A percentile compares a stretch with the other conserved stretches of the same genome.
Evolutionary conservation across 1,140 invertebrate genomes (phyloP).

Genomic region (Spodoptera frugiperda): DNA sequence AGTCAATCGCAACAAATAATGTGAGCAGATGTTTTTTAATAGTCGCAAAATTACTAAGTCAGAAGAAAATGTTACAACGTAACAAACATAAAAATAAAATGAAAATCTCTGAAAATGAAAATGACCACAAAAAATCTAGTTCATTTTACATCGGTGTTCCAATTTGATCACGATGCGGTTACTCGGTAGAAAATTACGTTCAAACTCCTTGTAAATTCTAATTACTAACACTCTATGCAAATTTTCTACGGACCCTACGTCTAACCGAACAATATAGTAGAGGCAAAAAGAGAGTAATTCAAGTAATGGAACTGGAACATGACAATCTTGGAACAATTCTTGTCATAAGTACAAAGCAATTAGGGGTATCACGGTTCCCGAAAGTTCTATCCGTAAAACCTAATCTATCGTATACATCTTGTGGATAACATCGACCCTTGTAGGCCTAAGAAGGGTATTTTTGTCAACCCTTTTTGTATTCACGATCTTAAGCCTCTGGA

Average conservation of each 20-base stretch:
- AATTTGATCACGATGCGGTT: background rate
- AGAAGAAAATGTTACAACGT: too few species aligned
- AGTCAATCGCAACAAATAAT: too few species aligned
- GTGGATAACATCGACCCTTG: conserved; percentile 7
- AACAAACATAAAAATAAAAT: too few species aligned
- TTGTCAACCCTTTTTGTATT: conserved; percentile 18
- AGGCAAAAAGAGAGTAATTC: conserved; percentile 12
- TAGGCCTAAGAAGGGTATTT: background rate
- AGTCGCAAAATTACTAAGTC: too few species aligned
- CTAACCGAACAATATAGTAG: background rate
- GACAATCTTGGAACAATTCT: conserved; percentile 16
- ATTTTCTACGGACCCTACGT: background rate
- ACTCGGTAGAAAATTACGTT: conserved; percentile 6
- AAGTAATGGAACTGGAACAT: conserved; percentile 8
- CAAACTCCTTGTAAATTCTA: conserved; percentile 10
- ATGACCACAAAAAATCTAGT: too few species aligned
- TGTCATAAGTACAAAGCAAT: background rate
- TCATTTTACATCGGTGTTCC: too few species aligned
- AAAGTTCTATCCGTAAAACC: background rate
- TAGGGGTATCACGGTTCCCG: conserved; percentile 2
- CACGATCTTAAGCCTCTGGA: background rate
- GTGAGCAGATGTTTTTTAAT: too few species aligned
- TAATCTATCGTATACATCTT: background rate
- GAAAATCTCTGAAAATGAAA: too few species aligned
- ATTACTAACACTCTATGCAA: conserved; percentile 14